A percentile compares a stretch with the other conserved stretches of the same genome.
Evolutionary conservation across 23 tunicate species (phyloP).

Genomic region (Trididemnum nubilum): DNA sequence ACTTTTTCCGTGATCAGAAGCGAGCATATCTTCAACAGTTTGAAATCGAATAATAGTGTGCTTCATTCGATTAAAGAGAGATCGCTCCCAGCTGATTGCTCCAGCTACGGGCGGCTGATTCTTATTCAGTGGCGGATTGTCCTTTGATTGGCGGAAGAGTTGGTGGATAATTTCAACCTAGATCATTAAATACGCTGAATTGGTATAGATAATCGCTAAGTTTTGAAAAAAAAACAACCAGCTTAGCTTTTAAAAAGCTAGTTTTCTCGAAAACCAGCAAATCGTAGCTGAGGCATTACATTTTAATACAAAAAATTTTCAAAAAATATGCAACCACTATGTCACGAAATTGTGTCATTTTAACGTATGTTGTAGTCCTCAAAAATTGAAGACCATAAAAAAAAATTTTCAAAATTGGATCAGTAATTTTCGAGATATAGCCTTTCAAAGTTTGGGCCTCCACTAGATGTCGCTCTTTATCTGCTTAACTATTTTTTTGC

Average conservation of each 20-base stretch:
- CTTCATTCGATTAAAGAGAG: conserved; percentile 89
- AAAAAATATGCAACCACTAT: no score
- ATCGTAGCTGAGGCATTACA: no score
- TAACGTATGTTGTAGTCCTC: no score
- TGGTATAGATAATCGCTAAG: no score
- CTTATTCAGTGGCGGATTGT: conserved; percentile 85
- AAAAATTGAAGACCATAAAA: no score
- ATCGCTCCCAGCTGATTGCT: conserved; percentile 93
- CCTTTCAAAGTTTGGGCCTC: no score
- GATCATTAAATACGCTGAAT: background rate
- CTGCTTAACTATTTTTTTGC: no score
- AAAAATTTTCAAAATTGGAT: no score
- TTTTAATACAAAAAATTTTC: no score
- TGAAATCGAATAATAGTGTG: conserved; percentile 93
- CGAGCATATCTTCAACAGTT: conserved; percentile 86
- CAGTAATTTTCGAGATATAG: no score
- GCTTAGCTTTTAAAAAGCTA: background rate
- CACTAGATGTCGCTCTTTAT: no score
- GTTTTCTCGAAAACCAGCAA: background rate
- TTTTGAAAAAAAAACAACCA: background rate
- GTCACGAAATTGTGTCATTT: no score
- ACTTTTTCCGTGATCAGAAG: conserved; percentile 80
- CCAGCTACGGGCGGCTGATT: conserved; percentile 96
- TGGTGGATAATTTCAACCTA: conserved; percentile 89
- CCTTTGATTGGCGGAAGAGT: conserved; percentile 53